These are phyloP conservation scores for Clarias macrocephalus DNA, from an alignment of 2,113 vertebrate species.

Conservation along the genomic window DNA sequence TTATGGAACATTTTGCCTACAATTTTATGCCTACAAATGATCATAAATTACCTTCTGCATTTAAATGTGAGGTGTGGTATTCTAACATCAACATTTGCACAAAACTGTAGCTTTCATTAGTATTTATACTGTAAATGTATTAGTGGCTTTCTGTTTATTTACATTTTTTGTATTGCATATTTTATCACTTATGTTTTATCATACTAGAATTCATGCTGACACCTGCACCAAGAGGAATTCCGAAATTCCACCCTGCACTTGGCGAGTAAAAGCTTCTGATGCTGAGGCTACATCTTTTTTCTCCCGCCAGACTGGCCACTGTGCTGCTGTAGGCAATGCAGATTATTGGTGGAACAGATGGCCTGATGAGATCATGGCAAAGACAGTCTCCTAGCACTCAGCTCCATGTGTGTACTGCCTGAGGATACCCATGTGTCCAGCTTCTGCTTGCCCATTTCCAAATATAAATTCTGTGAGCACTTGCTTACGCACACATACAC, in stretches of 20 bases:
- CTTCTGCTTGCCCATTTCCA: constrained; percentile 44
- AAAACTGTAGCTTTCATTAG: background rate
- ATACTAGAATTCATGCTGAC: constrained; percentile 27
- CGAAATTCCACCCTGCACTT: background rate
- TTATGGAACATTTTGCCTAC: background rate
- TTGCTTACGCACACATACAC: background rate
- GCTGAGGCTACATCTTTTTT: constrained; percentile 8
- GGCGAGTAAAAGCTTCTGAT: background rate
- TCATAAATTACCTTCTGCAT: background rate
- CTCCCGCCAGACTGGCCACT: constrained; percentile 14
- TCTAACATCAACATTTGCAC: background rate
- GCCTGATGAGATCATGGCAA: constrained; percentile 41
- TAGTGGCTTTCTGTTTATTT: background rate
- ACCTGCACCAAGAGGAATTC: constrained; percentile 27
- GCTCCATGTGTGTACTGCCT: constrained; percentile 29
- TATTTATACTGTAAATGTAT: background rate
- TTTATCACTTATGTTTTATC: constrained; percentile 11
- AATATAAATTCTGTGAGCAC: constrained; percentile 35
- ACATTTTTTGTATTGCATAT: constrained; percentile 7
- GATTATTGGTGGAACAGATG: constrained; percentile 45
- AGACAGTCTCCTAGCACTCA: constrained; percentile 26
- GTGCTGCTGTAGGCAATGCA: constrained; percentile 16
- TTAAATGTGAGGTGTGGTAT: background rate
- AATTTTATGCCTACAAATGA: background rate
- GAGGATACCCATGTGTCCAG: constrained; percentile 38